Evolutionary conservation across 2,888 invertebrate genomes (phyloP).

Genomic region (Chelonus formosanus): DNA sequence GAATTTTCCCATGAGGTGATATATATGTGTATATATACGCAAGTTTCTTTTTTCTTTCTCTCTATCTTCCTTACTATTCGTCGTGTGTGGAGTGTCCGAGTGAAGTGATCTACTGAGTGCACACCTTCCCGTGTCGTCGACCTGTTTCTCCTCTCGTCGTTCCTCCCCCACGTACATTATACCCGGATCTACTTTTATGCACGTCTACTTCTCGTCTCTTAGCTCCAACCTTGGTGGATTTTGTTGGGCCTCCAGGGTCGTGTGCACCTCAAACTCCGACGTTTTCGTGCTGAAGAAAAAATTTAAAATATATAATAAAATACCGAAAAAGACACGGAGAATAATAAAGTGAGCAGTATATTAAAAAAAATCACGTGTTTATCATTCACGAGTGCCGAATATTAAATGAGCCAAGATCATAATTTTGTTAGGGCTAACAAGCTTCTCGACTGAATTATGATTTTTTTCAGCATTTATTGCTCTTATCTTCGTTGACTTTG

Average conservation of each 20-base stretch:
- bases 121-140: conserved; percentile 18
- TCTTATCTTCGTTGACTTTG: not conserved
- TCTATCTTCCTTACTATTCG: not conserved
- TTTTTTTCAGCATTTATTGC: not conserved
- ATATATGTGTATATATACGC: conserved; percentile 1
- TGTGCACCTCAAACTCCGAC: no score
- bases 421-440: conserved; percentile 37
- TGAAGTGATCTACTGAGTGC: conserved; percentile 26
- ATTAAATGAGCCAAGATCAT: conserved; percentile 44
- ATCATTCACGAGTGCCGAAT: conserved; percentile 38
- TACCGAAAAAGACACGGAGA: not conserved
- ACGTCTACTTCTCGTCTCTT: conserved; percentile 26
- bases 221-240: not conserved
- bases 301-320: not conserved
- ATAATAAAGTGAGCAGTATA: conserved; percentile 10
- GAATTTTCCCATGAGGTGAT: no score
- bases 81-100: conserved; percentile 19
- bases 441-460: not conserved
- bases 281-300: no score
- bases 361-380: conserved; percentile 1
- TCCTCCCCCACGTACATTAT: conserved; percentile 6
- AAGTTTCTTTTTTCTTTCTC: not conserved
- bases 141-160: conserved; percentile 8
- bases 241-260: not conserved
- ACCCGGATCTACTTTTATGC: conserved; percentile 30